phyloP scores from a whole-genome alignment of 2,797 vertebrate genomes.

The Phyllotis vaccarum region DNA sequence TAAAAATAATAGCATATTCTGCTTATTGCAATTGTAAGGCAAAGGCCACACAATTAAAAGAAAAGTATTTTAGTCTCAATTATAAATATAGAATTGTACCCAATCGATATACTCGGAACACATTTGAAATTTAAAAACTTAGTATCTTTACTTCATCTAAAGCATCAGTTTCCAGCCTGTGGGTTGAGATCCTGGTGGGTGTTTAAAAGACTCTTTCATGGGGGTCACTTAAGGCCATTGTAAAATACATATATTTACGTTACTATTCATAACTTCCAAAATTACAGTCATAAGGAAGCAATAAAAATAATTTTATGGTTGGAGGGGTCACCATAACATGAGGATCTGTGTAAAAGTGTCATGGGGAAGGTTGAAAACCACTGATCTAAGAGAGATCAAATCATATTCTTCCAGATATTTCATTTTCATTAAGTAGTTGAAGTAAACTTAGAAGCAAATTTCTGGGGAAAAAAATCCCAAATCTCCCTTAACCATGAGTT shows the following conservation, averaged over 20 bases:
- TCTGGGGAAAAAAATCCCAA: background rate
- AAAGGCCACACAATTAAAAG: slow-evolving; percentile 1
- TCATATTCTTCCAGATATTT: background rate
- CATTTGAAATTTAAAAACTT: slow-evolving; percentile 28
- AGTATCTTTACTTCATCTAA: slow-evolving; percentile 41
- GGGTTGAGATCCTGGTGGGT: too few species aligned
- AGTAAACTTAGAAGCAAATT: background rate
- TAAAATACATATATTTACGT: too few species aligned
- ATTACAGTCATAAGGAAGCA: background rate
- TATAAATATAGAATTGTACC: background rate
- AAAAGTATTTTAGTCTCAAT: slow-evolving; percentile 39
- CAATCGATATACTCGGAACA: background rate
- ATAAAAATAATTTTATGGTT: background rate
- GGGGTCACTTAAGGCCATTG: too few species aligned
- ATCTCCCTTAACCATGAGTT: background rate
- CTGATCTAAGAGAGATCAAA: background rate
- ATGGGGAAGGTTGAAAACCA: background rate
- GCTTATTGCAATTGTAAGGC: background rate
- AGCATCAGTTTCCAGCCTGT: background rate
- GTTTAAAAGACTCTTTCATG: background rate
- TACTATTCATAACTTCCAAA: background rate
- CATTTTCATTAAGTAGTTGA: background rate
- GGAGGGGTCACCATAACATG: background rate
- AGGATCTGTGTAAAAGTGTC: background rate
- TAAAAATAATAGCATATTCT: background rate